A percentile compares a stretch with the other conserved stretches of the same genome.
phyloP scores from a whole-genome alignment of 2,888 invertebrate species.

The Smittia aterrima region DNA sequence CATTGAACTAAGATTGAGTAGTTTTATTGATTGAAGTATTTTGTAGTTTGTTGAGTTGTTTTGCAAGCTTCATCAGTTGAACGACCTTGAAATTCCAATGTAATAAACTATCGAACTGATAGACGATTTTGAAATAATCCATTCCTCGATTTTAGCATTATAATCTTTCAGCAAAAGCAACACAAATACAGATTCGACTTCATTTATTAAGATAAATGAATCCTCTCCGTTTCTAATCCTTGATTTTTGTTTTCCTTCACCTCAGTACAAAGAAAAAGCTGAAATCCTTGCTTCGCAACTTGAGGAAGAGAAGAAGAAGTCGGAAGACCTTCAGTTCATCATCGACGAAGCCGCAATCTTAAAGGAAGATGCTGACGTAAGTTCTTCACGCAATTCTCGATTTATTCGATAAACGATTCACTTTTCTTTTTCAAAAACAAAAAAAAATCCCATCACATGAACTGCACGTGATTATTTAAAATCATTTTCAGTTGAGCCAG shows the following conservation, averaged over 20 bases:
- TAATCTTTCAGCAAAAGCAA: no score
- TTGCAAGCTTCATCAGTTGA: no score
- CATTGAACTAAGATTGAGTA: no score
- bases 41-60: no score
- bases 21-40: no score
- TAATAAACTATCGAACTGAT: no score
- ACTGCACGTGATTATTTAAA: neutral
- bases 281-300: constrained; percentile 60
- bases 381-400: constrained; percentile 46
- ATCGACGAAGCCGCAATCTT: constrained; percentile 87
- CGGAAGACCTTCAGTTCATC: constrained; percentile 86
- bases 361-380: constrained; percentile 85
- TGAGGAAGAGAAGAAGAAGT: constrained; percentile 76
- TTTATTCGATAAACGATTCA: constrained; percentile 8
- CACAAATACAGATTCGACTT: no score
- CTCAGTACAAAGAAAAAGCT: constrained; percentile 59
- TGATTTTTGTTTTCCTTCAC: no score
- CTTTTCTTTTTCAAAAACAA: neutral
- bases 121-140: no score
- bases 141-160: neutral
- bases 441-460: neutral
- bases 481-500: constrained; percentile 20
- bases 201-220: no score
- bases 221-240: no score
- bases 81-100: no score